These are phyloP conservation scores for Artibeus lituratus DNA, from an alignment of 2,797 vertebrate genomes.

Conservation along the genomic window DNA sequence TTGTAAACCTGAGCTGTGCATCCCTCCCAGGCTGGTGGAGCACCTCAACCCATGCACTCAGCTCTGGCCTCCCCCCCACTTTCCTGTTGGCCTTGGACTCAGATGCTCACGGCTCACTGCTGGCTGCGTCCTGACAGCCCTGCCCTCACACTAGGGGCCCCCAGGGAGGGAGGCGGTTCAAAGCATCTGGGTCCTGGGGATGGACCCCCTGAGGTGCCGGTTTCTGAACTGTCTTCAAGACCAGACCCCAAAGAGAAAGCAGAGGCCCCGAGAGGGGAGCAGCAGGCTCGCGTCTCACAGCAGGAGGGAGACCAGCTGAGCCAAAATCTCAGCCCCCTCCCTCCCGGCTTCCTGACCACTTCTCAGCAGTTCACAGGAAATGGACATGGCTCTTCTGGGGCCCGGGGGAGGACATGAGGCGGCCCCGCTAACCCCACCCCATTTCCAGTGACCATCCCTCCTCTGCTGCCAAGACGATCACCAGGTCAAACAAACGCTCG, in stretches of 20 bases:
- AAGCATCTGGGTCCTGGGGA: neutral
- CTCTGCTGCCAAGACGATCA: neutral
- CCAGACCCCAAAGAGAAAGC: neutral
- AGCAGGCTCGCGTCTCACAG: neutral
- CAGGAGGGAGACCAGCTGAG: fast-evolving
- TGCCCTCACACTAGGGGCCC: neutral
- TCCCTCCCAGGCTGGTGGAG: neutral
- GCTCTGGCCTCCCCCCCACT: neutral
- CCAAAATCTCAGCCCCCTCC: neutral
- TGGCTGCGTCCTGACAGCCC: fast-evolving
- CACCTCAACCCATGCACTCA: neutral
- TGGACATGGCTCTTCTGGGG: neutral
- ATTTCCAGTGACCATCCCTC: neutral
- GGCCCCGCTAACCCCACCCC: neutral
- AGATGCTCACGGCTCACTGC: fast-evolving
- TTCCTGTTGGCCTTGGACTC: neutral
- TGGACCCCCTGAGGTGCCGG: neutral
- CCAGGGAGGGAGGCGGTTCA: neutral
- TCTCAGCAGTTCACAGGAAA: neutral
- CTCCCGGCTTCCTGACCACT: neutral
- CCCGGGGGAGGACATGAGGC: neutral
- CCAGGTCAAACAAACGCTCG: too few species aligned
- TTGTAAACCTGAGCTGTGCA: neutral
- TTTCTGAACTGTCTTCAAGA: neutral
- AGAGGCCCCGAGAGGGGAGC: neutral